Evolutionary conservation across 2,797 vertebrate species (phyloP).

Genomic region (Sebastiscus tertius): DNA sequence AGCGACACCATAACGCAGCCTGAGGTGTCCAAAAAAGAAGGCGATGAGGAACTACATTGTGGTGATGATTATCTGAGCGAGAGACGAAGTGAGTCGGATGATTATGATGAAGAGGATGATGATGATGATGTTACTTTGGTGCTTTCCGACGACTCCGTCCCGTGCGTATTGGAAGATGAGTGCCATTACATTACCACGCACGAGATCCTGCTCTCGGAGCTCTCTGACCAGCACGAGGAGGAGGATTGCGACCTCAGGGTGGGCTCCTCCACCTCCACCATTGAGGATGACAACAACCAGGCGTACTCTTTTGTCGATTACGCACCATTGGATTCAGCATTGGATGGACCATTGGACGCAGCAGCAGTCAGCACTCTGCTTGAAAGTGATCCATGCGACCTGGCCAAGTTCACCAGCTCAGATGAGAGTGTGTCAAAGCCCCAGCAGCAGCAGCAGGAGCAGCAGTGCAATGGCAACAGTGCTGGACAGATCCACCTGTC

Average conservation of each 20-base stretch:
- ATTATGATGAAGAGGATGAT: conserved; percentile 50
- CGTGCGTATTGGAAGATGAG: conserved; percentile 81
- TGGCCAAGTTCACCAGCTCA: conserved; percentile 71
- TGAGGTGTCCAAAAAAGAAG: conserved; percentile 13
- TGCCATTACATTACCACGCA: conserved; percentile 95
- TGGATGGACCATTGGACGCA: conserved; percentile 52
- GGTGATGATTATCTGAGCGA: conserved; percentile 49
- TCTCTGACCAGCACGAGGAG: conserved; percentile 85
- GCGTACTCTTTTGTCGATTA: conserved; percentile 92
- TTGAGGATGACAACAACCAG: conserved; percentile 86
- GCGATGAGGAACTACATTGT: too few relatives aligned
- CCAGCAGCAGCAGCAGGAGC: conserved; percentile 49
- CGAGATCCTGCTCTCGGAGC: conserved; percentile 94
- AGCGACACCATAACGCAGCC: conserved; percentile 42
- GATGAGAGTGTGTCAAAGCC: conserved; percentile 75
- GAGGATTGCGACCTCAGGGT: conserved; percentile 83
- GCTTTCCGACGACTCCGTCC: conserved; percentile 66
- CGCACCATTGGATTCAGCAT: conserved; percentile 81
- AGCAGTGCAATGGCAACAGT: conserved; percentile 64
- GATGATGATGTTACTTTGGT: conserved; percentile 62
- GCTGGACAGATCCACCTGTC: conserved; percentile 94
- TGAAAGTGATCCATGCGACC: conserved; percentile 81
- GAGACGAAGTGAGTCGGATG: conserved; percentile 60
- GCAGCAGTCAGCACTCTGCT: conserved; percentile 81
- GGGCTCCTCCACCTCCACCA: conserved; percentile 86